Evolutionary conservation across 2,113 vertebrate genomes (phyloP).

Genomic region (Etheostoma spectabile): DNA sequence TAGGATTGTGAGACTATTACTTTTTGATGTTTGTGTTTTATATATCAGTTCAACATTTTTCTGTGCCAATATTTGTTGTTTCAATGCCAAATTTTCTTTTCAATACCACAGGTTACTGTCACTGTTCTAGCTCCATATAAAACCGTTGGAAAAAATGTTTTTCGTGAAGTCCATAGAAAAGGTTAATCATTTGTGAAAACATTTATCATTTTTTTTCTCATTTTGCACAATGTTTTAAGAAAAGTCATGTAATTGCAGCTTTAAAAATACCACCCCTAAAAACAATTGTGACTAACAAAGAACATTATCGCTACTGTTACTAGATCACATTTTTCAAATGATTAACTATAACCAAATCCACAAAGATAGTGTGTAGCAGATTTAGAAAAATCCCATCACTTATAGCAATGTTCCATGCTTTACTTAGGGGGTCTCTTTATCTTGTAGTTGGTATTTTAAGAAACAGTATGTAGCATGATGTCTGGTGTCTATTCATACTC

Average conservation of each 20-base stretch:
- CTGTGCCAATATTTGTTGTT: too few relatives aligned
- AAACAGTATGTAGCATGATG: not conserved
- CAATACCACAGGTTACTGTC: too few relatives aligned
- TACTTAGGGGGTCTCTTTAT: not conserved
- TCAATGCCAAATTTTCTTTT: too few relatives aligned
- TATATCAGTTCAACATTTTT: too few relatives aligned
- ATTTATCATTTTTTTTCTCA: not conserved
- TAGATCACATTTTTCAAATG: not conserved
- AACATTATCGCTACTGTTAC: not conserved
- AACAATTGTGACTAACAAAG: not conserved
- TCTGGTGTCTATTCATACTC: conserved; percentile 79
- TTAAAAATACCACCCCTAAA: not conserved
- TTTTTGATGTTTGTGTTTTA: too few relatives aligned
- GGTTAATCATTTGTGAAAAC: not conserved
- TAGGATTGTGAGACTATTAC: too few relatives aligned
- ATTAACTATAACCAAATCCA: not conserved
- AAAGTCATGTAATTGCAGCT: not conserved
- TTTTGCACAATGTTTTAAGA: not conserved
- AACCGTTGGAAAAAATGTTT: not conserved
- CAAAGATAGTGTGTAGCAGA: not conserved
- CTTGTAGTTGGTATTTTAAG: not conserved
- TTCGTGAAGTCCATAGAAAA: not conserved
- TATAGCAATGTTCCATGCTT: not conserved
- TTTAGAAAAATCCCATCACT: not conserved
- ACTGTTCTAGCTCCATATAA: too few relatives aligned